Percentiles rank a stretch among this genome's conserved stretches.
phyloP scores from a whole-genome alignment of 1,140 invertebrate genomes.

The Lamellibrachia luymesi region DNA sequence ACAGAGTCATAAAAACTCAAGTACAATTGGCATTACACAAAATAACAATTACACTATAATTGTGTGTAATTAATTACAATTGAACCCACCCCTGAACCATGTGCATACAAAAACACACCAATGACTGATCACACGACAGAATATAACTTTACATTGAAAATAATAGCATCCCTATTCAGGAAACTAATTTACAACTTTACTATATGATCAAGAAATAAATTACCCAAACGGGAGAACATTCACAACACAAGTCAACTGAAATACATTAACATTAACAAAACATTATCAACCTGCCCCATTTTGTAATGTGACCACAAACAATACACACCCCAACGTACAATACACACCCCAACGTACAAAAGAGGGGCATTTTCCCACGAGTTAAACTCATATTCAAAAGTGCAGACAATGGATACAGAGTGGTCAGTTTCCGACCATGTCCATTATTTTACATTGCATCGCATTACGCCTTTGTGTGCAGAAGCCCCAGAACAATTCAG shows the following conservation, averaged over 20 bases:
- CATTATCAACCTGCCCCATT: background rate
- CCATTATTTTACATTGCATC: slow-evolving; percentile 1
- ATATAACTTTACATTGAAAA: background rate
- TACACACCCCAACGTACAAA: background rate
- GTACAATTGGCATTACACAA: no score
- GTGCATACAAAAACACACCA: no score
- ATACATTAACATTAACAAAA: background rate
- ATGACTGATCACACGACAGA: no score
- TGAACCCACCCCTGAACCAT: no score
- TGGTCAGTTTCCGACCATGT: background rate
- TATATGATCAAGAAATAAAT: background rate
- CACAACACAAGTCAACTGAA: background rate
- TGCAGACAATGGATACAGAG: background rate
- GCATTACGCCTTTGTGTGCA: background rate
- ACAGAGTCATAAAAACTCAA: no score
- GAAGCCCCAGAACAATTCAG: background rate
- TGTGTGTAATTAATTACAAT: no score
- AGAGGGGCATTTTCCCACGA: background rate
- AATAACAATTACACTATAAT: no score
- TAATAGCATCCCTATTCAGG: background rate
- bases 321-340: background rate
- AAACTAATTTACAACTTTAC: background rate
- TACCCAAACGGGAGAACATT: background rate
- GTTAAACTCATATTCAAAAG: slow-evolving; percentile 1
- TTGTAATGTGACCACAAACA: background rate